phyloP scores from a whole-genome alignment of 1,140 invertebrate species.

The Caenorhabditis elegans region DNA sequence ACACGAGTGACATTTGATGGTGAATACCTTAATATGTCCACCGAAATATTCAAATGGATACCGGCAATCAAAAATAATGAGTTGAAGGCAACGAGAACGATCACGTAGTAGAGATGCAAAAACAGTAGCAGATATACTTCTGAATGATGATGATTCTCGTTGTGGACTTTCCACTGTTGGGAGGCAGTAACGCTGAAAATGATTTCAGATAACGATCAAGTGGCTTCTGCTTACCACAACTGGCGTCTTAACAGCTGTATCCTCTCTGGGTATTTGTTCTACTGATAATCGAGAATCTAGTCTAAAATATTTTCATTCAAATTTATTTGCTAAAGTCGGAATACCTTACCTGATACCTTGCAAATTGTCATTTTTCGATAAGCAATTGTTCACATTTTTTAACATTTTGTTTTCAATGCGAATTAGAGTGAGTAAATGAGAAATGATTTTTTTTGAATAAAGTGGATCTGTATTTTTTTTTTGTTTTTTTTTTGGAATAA shows the following conservation, averaged over 20 bases:
- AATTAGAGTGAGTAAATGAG: background rate
- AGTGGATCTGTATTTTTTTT: no score
- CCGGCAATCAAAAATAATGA: constrained; percentile 6
- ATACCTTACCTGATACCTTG: background rate
- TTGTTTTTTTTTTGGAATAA: no score
- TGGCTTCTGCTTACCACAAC: background rate
- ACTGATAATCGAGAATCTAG: background rate
- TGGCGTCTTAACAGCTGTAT: background rate
- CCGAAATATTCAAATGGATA: constrained; percentile 23
- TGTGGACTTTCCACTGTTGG: background rate
- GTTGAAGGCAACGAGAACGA: background rate
- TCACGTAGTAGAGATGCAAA: background rate
- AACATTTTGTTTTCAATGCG: background rate
- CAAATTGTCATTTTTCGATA: constrained; percentile 26
- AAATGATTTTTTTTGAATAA: no score
- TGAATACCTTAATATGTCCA: background rate
- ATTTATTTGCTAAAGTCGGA: background rate
- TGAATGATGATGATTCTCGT: background rate
- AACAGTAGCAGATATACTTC: background rate
- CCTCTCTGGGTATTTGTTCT: background rate
- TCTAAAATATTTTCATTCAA: background rate
- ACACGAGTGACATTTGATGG: background rate
- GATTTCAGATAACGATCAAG: no score
- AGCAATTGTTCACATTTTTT: constrained; percentile 8
- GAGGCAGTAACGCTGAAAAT: background rate